Conservation (phyloP, 2,888 invertebrate species). For the Calameuta filiformis region DNA sequence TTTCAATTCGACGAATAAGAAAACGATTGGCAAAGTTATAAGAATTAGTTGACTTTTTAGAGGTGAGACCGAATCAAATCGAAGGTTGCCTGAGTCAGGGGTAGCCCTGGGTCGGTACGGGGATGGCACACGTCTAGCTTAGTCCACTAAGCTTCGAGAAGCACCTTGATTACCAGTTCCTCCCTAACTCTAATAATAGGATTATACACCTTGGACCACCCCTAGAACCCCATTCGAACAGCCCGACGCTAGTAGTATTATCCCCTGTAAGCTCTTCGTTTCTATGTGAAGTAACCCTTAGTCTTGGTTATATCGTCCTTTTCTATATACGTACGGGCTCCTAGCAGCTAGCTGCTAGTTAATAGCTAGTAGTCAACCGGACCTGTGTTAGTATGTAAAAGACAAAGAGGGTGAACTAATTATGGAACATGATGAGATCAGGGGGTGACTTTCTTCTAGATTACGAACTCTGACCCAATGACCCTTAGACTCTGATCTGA, state of each 20-base stretch:
- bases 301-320: background rate
- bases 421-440: background rate
- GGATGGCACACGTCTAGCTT: background rate
- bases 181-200: conserved; percentile 10
- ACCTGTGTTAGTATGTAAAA: background rate
- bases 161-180: conserved; percentile 7
- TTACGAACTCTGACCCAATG: background rate
- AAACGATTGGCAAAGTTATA: background rate
- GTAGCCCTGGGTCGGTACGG: background rate
- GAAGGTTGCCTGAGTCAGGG: background rate
- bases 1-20: background rate
- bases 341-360: background rate
- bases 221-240: background rate
- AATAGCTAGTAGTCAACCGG: background rate
- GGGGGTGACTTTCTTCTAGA: background rate
- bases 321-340: background rate
- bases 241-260: background rate
- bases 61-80: background rate
- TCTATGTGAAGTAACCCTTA: background rate
- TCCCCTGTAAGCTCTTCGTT: background rate
- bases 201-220: conserved; percentile 6
- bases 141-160: background rate
- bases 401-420: background rate
- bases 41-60: background rate
- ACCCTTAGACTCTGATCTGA: background rate